phyloP scores from a whole-genome alignment of 2,113 vertebrate genomes.

The Hirundichthys speculiger region DNA sequence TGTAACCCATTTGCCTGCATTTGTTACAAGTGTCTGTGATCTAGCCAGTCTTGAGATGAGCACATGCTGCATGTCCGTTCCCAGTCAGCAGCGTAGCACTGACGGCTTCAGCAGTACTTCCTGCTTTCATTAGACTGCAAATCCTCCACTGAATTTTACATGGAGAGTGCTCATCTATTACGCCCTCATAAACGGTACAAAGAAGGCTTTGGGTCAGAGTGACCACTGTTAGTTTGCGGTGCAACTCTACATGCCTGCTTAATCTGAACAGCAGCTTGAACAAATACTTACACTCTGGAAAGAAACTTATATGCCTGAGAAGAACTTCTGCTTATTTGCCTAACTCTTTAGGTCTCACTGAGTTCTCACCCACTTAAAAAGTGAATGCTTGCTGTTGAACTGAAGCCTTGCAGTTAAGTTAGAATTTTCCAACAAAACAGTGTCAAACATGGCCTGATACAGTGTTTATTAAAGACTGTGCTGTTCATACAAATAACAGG shows the following conservation, averaged over 20 bases:
- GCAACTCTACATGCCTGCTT: conserved; percentile 42
- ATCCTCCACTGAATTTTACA: conserved; percentile 56
- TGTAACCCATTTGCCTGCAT: conserved; percentile 32
- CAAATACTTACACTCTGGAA: conserved; percentile 29
- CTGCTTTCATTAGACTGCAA: conserved; percentile 67
- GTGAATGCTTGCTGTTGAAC: not conserved
- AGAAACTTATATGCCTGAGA: conserved; percentile 45
- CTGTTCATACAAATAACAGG: not conserved
- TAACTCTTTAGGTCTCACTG: conserved; percentile 20
- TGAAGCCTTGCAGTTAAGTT: not conserved
- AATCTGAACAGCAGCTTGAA: conserved; percentile 43
- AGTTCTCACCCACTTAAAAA: conserved; percentile 7
- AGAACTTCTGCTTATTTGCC: conserved; percentile 43
- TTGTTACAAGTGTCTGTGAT: conserved; percentile 43
- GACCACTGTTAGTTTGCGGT: conserved; percentile 49
- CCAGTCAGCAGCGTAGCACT: conserved; percentile 44
- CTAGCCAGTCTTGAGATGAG: conserved; percentile 47
- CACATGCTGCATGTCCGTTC: conserved; percentile 56
- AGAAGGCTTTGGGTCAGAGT: conserved; percentile 47
- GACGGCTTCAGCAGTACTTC: conserved; percentile 61
- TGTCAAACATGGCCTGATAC: not conserved
- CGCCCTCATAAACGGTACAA: conserved; percentile 49
- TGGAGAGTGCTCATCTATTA: conserved; percentile 57
- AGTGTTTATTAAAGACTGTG: not conserved
- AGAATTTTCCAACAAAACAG: not conserved